Evolutionary conservation across 2,888 invertebrate species (phyloP).

Genomic region (Nephrotoma appendiculata): DNA sequence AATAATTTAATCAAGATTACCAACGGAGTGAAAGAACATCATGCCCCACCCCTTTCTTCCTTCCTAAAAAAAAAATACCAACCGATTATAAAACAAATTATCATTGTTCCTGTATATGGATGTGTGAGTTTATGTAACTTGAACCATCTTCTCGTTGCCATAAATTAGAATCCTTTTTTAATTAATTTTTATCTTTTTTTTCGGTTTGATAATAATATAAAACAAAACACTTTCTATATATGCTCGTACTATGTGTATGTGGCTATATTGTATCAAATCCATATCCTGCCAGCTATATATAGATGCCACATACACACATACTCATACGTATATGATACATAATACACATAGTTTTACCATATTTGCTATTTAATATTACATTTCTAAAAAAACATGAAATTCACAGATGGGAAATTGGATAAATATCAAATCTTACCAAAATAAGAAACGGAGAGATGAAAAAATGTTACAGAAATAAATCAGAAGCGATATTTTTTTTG

Average conservation of each 20-base stretch:
- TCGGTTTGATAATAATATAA: not conserved
- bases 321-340: not conserved
- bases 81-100: not conserved
- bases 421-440: not conserved
- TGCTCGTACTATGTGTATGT: too few relatives aligned
- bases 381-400: not conserved
- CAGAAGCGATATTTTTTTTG: not conserved
- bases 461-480: not conserved
- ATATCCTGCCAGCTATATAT: not conserved
- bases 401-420: not conserved
- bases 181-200: not conserved
- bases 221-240: not conserved
- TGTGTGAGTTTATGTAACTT: not conserved
- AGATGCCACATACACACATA: not conserved
- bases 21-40: not conserved
- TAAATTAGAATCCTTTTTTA: not conserved
- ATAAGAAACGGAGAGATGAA: not conserved
- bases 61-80: too few relatives aligned
- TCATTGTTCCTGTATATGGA: not conserved
- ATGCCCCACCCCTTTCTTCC: too few relatives aligned
- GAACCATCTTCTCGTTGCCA: not conserved
- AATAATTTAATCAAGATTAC: not conserved
- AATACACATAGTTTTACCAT: not conserved
- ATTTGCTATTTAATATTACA: not conserved
- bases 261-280: not conserved